Conservation (phyloP, 2,888 invertebrate genomes). For the Sabatieria punctata region DNA sequence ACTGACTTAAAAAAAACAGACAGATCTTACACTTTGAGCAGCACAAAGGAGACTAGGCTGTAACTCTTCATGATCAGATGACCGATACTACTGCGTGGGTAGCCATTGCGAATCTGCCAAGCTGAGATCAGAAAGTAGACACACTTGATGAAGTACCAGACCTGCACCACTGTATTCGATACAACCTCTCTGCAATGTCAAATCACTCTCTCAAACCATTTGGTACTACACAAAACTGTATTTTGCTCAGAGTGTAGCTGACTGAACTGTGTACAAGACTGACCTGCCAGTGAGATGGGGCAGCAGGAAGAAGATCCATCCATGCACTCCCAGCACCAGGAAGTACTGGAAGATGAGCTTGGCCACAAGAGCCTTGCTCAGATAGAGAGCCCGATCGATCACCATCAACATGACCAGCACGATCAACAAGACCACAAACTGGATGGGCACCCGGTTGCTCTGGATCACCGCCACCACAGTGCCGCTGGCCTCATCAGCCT, state of each 20-base stretch:
- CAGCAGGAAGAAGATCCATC: constrained; percentile 92
- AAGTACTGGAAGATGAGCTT: constrained; percentile 61
- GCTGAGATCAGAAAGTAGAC: constrained; percentile 86
- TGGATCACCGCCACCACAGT: constrained; percentile 30
- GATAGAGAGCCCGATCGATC: constrained; percentile 80
- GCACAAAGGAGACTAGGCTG: constrained; percentile 71
- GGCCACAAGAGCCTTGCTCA: constrained; percentile 76
- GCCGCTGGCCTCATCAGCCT: no score
- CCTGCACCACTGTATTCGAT: constrained; percentile 64
- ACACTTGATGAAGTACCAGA: constrained; percentile 95
- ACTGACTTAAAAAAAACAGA: not conserved
- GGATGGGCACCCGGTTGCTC: constrained; percentile 52
- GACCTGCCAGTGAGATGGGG: constrained; percentile 81
- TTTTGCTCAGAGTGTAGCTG: no score
- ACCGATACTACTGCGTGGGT: constrained; percentile 87
- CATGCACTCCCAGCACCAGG: constrained; percentile 71
- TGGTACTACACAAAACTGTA: no score
- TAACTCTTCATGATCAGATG: constrained; percentile 95
- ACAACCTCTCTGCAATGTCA: no score
- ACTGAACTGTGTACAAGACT: no score
- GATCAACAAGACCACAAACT: constrained; percentile 86
- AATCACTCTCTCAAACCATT: no score
- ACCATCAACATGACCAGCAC: constrained; percentile 84
- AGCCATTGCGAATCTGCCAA: constrained; percentile 92
- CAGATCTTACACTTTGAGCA: constrained; percentile 66